Base-by-base conservation (phyloP, 2,113 vertebrate species). In the Phalacrocorax pelagicus region DNA sequence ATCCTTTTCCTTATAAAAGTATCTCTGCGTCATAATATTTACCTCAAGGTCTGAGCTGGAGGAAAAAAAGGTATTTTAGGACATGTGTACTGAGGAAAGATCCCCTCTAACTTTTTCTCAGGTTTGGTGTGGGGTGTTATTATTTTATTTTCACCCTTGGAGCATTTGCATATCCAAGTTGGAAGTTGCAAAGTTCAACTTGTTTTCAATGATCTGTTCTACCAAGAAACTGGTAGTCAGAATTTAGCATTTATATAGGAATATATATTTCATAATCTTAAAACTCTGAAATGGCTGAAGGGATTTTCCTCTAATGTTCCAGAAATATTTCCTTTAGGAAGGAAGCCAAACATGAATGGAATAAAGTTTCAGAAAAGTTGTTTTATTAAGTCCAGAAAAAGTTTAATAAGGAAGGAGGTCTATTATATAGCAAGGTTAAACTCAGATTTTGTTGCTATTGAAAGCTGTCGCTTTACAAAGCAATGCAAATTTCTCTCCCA, bases 391-490 rank as follows among this genome's bases (percentile, higher is more conserved):
- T 74, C 3, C 2, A 16, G 21, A 87, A 70, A 34, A 29, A 44
- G 1, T 36, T 65, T 86, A 65, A 73, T 85, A 67, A 82, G 15
- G 32, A 87, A 80, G 32, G 8, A 83, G 8, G 1, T 69, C 52
- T 92, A 42, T 65, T 65, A 63, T 81, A 61, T 4, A 51, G 38
- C 12, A 81, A 93, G 44, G 87, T 79, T 95, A 86, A 85, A 95
- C 93, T 87, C 91, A 81, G 52, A 72, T 94, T 96, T 91, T 93
- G 36, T 87, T 96, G 26, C 12, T 90, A 73, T 52, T 92, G 74
- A 96, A 93, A 88, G 23, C 52, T 95, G 86, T 73, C 67, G 70
- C 14, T 86, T 96, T 78, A 78, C 36, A 91, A 85, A 90, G 47
- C 93, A 88, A 93, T 78, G 62, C 74, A 89, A 87, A 90, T 93